These are phyloP conservation scores for Sigmodon hispidus DNA, from an alignment of 2,113 vertebrate species.

Conservation along the genomic window DNA sequence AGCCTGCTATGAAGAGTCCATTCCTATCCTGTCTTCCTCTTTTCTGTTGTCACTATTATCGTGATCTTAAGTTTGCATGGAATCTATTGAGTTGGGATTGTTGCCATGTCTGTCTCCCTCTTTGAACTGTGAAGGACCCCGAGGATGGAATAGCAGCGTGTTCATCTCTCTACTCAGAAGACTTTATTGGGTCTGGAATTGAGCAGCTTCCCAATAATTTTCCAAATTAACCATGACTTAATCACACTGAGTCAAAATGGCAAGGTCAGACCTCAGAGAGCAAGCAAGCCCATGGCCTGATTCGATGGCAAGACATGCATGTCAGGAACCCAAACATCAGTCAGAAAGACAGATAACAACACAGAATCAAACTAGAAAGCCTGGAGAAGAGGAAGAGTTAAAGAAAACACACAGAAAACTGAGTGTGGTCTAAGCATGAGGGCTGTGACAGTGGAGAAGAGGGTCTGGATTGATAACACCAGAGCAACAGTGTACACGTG, in stretches of 20 bases:
- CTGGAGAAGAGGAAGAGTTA: background rate
- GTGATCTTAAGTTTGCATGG: background rate
- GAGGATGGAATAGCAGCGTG: background rate
- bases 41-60: background rate
- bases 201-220: background rate
- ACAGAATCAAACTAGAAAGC: background rate
- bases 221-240: background rate
- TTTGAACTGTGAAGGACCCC: background rate
- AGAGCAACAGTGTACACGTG: background rate
- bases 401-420: background rate
- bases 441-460: accelerated
- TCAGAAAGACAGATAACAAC: background rate
- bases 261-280: background rate
- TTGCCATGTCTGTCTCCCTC: background rate
- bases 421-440: background rate
- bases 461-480: background rate
- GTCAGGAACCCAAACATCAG: background rate
- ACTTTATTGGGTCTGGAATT: background rate
- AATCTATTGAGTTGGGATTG: background rate
- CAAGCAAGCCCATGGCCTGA: background rate
- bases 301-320: background rate
- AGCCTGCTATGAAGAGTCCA: background rate
- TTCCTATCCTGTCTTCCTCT: accelerated
- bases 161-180: background rate
- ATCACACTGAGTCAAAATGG: background rate